phyloP scores from a whole-genome alignment of 2,888 invertebrate species.

The Metalampra italica region DNA sequence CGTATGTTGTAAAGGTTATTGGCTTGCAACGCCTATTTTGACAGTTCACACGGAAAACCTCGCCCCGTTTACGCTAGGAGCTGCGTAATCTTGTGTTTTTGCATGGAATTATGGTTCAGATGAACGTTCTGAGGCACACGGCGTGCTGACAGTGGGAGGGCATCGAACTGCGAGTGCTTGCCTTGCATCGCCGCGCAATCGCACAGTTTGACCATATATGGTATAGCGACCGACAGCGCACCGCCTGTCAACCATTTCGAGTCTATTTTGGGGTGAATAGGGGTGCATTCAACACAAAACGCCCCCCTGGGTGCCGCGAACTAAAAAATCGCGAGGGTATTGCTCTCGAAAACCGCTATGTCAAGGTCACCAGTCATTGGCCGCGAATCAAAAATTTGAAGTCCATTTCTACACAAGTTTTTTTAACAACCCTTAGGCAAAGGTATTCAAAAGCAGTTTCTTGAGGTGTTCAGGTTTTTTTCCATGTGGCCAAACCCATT shows the following conservation, averaged over 20 bases:
- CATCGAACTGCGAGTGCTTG: conserved; percentile 67
- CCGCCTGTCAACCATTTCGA: conserved; percentile 50
- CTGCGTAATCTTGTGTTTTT: conserved; percentile 20
- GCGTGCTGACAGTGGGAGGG: conserved; percentile 38
- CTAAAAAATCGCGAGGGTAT: conserved; percentile 29
- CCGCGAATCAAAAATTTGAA: too few species aligned
- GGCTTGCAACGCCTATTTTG: conserved; percentile 69
- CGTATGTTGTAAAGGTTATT: conserved; percentile 63
- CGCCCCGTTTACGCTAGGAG: conserved; percentile 13
- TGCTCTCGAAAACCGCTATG: conserved; percentile 41
- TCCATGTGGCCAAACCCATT: too few species aligned
- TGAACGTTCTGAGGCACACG: conserved; percentile 16
- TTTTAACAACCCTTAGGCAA: too few species aligned
- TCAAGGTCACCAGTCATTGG: conserved; percentile 45
- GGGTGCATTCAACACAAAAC: conserved; percentile 27
- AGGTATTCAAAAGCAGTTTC: too few species aligned
- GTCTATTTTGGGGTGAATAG: conserved; percentile 50
- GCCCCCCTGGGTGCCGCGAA: conserved; percentile 18
- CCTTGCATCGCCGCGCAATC: conserved; percentile 72
- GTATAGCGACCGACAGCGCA: conserved; percentile 54
- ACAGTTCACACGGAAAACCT: conserved; percentile 25
- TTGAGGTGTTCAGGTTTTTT: too few species aligned
- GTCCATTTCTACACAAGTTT: neutral
- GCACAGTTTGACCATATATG: conserved; percentile 73
- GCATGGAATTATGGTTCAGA: conserved; percentile 12